A percentile compares a stretch with the other conserved stretches of the same genome.
Evolutionary conservation across 2,797 vertebrate species (phyloP).

Genomic region (Phataginus tetradactyla): DNA sequence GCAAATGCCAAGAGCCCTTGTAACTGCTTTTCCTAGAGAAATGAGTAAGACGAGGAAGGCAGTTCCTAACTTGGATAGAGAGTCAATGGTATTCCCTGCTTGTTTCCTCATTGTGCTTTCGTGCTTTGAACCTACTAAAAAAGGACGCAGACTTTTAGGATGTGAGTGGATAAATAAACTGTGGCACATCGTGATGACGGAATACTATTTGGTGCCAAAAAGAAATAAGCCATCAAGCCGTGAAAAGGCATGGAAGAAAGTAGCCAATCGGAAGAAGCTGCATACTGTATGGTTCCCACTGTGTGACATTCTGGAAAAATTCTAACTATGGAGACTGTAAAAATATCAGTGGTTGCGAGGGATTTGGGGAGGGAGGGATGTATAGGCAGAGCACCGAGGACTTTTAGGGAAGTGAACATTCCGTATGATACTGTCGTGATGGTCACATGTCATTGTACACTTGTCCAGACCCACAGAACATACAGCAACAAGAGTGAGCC

Average conservation of each 20-base stretch:
- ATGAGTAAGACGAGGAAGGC: neutral
- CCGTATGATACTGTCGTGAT: fast-evolving
- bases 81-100: neutral
- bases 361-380: too few relatives aligned
- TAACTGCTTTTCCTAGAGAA: neutral
- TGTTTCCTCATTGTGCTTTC: neutral
- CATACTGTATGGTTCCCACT: neutral
- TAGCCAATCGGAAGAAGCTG: neutral
- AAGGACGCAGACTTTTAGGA: neutral
- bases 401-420: neutral
- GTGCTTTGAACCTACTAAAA: neutral
- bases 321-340: neutral
- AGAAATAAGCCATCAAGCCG: neutral
- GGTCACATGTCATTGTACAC: fast-evolving
- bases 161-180: neutral
- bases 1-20: neutral
- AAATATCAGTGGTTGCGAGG: neutral
- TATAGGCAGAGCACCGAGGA: neutral
- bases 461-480: neutral
- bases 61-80: too few relatives aligned
- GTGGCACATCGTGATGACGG: neutral
- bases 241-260: neutral
- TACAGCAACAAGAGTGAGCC: neutral
- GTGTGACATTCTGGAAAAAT: neutral
- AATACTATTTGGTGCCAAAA: neutral